phyloP scores from a whole-genome alignment of 2,113 vertebrate species.

The Silurus glanis region DNA sequence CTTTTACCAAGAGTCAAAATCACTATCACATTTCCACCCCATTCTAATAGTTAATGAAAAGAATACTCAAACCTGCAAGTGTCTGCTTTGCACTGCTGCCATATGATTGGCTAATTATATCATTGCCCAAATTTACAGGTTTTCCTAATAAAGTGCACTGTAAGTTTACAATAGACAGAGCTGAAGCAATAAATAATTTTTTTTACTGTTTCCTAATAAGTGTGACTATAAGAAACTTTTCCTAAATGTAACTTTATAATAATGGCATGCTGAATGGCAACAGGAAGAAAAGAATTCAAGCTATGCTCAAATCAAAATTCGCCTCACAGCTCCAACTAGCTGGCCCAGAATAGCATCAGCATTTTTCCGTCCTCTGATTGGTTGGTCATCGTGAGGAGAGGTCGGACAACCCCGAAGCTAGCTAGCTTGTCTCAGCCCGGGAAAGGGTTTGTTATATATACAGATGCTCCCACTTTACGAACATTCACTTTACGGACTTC shows the following conservation, averaged over 20 bases:
- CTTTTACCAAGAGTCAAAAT: not conserved
- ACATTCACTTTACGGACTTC: no score
- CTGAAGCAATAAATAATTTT: not conserved
- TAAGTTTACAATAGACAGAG: not conserved
- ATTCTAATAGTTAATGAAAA: not conserved
- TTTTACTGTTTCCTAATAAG: not conserved
- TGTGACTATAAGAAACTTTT: not conserved
- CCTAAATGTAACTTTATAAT: not conserved
- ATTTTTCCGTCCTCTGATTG: no score
- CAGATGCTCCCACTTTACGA: no score
- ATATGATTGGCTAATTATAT: not conserved
- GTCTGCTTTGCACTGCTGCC: not conserved
- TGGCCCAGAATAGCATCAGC: no score
- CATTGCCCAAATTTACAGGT: no score
- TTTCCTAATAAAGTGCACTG: not conserved
- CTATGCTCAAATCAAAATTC: not conserved
- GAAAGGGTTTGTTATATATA: no score
- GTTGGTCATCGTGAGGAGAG: no score
- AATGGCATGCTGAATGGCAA: not conserved
- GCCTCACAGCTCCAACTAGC: no score
- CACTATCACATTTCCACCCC: not conserved
- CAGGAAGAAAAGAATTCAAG: not conserved
- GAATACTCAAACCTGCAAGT: no score
- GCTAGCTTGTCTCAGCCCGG: no score
- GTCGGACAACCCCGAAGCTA: no score